A percentile compares a stretch with the other conserved stretches of the same genome.
phyloP scores from a whole-genome alignment of 2,888 invertebrate genomes.

The Ormia ochracea region DNA sequence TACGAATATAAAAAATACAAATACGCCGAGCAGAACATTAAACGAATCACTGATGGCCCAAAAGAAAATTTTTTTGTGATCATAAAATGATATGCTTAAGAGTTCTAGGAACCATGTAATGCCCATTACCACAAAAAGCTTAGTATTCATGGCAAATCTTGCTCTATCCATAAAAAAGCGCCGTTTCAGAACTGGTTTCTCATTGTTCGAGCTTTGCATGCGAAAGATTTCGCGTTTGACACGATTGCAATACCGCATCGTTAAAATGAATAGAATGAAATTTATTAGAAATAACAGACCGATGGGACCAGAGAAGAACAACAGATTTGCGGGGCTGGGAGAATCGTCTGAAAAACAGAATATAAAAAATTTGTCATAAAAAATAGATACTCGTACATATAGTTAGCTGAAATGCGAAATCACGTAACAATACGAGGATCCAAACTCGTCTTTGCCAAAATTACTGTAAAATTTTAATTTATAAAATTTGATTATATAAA shows the following conservation, averaged over 20 bases:
- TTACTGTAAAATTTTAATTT: no score
- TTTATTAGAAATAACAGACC: constrained; percentile 82
- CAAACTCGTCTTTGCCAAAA: no score
- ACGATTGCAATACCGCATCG: constrained; percentile 83
- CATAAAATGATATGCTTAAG: constrained; percentile 79
- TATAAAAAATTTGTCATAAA: no score
- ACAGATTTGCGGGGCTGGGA: constrained; percentile 75
- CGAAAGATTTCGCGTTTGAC: constrained; percentile 86
- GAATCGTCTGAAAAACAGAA: constrained; percentile 72
- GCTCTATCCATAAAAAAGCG: constrained; percentile 83
- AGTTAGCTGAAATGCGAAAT: no score
- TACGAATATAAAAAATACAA: constrained; percentile 85
- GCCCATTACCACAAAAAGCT: constrained; percentile 88
- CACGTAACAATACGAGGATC: no score
- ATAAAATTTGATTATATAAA: no score
- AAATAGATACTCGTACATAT: no score
- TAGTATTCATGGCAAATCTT: constrained; percentile 84
- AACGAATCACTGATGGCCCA: constrained; percentile 80
- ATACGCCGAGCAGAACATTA: constrained; percentile 84
- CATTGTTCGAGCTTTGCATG: constrained; percentile 81
- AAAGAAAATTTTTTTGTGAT: constrained; percentile 78
- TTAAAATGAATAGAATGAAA: constrained; percentile 82
- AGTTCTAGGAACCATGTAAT: constrained; percentile 85
- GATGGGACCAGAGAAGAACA: constrained; percentile 83
- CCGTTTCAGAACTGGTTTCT: constrained; percentile 80